Evolutionary conservation across 2,888 invertebrate species (phyloP), one percentile per base, ranked within the genome.

Genomic region (Callinectes sapidus): DNA sequence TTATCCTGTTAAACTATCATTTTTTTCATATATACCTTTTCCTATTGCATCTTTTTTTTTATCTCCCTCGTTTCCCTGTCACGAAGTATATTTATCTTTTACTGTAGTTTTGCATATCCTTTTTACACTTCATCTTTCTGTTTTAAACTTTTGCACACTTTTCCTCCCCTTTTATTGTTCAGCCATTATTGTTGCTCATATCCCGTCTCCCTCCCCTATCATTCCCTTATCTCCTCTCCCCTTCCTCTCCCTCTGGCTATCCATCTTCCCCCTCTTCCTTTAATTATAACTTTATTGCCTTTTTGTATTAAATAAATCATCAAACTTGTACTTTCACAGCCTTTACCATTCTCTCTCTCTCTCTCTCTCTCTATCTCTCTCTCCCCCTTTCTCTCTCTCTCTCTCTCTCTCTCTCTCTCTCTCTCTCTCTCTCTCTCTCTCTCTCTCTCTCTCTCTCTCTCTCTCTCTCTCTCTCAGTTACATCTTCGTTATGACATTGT

Each of bases 361-460:
- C 71, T 71, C 71, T 71, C 71, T 71, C 71, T 71, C 71, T 71
- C 71, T 71, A 28, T 71, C 71, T 71, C 71, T 71, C 71, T 71
- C 71, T 71, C 71, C 28, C 71, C 28, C 71, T 71, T 28, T 71
- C 71, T 71, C 71, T 71, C 71, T 71, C 71, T 71, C 71, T 71
- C 71, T 71, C 71, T 71, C 71, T 71, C 23, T 71, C 23, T 71
- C 23, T n/a, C 23, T 71, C 23, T 71, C 23, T 61, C 48, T 48
- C 48, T 48, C 48, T 48, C 42, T 42, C 42, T 42, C 42, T 42
- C 42, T 42, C 42, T 42, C 42, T n/a, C n/a, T n/a, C n/a, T n/a
- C n/a, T n/a, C n/a, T n/a, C n/a, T n/a, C n/a, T n/a, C n/a, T n/a
- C n/a, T n/a, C n/a, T n/a, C n/a, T n/a, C n/a, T n/a, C n/a, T n/a